Conservation (phyloP, 2,797 vertebrate species). For the Cyclopterus lumpus region DNA sequence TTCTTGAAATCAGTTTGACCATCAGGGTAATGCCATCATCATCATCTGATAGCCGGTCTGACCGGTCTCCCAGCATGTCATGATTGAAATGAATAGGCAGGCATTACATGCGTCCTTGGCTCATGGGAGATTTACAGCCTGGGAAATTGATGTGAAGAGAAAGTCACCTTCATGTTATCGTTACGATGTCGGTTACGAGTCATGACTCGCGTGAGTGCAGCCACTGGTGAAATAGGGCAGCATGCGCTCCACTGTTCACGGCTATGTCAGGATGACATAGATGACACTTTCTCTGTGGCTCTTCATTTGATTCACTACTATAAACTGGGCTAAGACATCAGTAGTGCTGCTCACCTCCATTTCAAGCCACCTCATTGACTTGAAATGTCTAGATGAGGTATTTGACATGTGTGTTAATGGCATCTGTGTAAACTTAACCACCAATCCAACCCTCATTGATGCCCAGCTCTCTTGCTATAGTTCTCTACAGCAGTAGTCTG, state of each 20-base stretch:
- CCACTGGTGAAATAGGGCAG: slow-evolving; percentile 61
- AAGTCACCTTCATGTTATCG: slow-evolving; percentile 81
- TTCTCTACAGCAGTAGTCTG: slow-evolving; percentile 59
- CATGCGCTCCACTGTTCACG: slow-evolving; percentile 9
- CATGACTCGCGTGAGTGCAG: slow-evolving; percentile 60
- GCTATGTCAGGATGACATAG: slow-evolving; percentile 46
- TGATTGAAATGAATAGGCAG: slow-evolving; percentile 62
- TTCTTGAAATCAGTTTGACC: slow-evolving; percentile 3
- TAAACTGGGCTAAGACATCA: slow-evolving; percentile 40
- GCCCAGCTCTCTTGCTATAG: slow-evolving; percentile 39
- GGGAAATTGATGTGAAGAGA: slow-evolving; percentile 72
- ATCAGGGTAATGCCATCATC: slow-evolving; percentile 65
- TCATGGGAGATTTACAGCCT: slow-evolving; percentile 47
- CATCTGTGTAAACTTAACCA: slow-evolving; percentile 20
- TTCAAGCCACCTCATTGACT: background rate
- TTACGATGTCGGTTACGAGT: slow-evolving; percentile 49
- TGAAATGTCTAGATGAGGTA: slow-evolving; percentile 24
- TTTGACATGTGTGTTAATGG: slow-evolving; percentile 33
- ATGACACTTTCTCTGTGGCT: slow-evolving; percentile 27
- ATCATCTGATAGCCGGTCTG: slow-evolving; percentile 51
- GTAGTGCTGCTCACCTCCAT: slow-evolving; percentile 2
- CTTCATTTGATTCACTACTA: slow-evolving; percentile 19
- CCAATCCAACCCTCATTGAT: slow-evolving; percentile 28
- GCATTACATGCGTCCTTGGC: slow-evolving; percentile 69
- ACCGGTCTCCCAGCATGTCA: slow-evolving; percentile 33